A percentile compares a stretch with the other conserved stretches of the same genome.
These are phyloP conservation scores for Drosophila formosana DNA, from an alignment of 2,888 invertebrate genomes.

Conservation along the genomic window DNA sequence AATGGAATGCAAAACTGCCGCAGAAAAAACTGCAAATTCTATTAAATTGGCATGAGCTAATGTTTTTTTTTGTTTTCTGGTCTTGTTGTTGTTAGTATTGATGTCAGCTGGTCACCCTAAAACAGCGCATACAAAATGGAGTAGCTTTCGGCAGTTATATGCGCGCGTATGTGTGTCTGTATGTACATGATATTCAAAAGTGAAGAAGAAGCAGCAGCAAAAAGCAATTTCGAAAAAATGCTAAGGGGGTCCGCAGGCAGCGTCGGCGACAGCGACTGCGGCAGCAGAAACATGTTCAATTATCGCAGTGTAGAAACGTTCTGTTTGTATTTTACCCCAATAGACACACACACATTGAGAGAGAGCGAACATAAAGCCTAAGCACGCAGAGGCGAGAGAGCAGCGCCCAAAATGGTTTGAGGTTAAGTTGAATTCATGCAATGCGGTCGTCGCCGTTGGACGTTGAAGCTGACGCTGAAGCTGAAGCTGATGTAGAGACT, in stretches of 20 bases:
- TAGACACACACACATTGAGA: slow-evolving; percentile 27
- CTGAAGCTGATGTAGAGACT: slow-evolving; percentile 32
- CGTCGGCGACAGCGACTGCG: slow-evolving; percentile 18
- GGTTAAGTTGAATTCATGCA: slow-evolving; percentile 74
- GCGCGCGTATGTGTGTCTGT: slow-evolving; percentile 25
- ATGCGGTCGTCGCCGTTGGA: slow-evolving; percentile 65
- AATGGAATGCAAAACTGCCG: slow-evolving; percentile 29
- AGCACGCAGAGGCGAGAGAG: slow-evolving; percentile 15
- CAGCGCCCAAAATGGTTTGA: slow-evolving; percentile 59
- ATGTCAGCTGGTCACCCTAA: slow-evolving; percentile 72
- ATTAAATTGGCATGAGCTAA: not conserved
- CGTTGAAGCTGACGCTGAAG: slow-evolving; percentile 11
- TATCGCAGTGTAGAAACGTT: slow-evolving; percentile 50
- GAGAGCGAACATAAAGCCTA: slow-evolving; percentile 8
- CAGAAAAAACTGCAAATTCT: not conserved
- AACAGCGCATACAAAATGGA: slow-evolving; percentile 68
- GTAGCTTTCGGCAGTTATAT: slow-evolving; percentile 44
- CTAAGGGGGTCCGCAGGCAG: slow-evolving; percentile 55
- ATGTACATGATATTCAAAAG: slow-evolving; percentile 36
- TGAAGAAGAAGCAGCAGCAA: slow-evolving; percentile 32
- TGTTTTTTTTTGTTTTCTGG: slow-evolving; percentile 16
- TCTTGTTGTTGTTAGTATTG: slow-evolving; percentile 23
- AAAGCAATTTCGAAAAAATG: slow-evolving; percentile 72
- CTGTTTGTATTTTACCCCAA: slow-evolving; percentile 57
- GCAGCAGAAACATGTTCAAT: slow-evolving; percentile 74